These are phyloP conservation scores for Oxyruncus cristatus DNA, from an alignment of 2,113 vertebrate genomes.

Conservation along the genomic window DNA sequence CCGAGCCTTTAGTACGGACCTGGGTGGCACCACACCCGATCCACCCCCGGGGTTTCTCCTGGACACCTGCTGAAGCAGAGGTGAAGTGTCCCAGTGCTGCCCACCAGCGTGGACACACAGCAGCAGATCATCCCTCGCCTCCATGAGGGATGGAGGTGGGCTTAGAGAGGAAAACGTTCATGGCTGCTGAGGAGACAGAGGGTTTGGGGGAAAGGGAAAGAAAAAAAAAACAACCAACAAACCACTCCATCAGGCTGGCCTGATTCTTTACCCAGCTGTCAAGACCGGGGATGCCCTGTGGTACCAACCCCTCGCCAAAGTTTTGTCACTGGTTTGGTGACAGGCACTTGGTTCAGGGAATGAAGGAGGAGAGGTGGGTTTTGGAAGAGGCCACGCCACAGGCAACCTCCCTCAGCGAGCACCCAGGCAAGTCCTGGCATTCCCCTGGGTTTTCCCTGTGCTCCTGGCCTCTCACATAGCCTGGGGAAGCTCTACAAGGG, in stretches of 20 bases:
- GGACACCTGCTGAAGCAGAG: neutral
- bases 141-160: accelerated
- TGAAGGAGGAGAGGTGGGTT: accelerated
- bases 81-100: accelerated
- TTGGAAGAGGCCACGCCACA: neutral
- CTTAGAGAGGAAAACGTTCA: neutral
- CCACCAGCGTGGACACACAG: accelerated
- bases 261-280: neutral
- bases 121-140: neutral
- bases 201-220: neutral
- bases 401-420: accelerated
- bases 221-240: too few species aligned
- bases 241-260: neutral
- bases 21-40: accelerated
- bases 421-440: neutral
- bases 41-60: neutral
- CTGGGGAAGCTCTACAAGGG: neutral
- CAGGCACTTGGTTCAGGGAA: neutral
- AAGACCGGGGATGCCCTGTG: accelerated
- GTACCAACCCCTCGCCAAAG: neutral
- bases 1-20: accelerated
- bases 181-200: neutral
- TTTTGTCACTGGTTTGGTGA: neutral
- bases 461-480: accelerated
- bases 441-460: neutral